These are phyloP conservation scores for Egretta garzetta DNA, from an alignment of 2,113 vertebrate species.

Conservation along the genomic window DNA sequence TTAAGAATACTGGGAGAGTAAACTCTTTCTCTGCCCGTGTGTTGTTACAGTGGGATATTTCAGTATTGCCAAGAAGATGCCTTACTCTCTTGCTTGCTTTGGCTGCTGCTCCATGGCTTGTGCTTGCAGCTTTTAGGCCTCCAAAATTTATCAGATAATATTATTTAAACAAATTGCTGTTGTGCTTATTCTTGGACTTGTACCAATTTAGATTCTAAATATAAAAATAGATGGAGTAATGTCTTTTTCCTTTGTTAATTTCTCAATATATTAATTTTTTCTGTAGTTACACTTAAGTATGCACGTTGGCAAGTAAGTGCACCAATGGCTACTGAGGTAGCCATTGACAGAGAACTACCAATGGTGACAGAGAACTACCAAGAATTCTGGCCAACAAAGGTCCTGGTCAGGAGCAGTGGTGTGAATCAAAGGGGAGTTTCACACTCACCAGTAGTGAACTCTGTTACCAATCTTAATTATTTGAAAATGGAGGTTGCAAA, in stretches of 20 bases:
- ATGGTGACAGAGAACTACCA: neutral
- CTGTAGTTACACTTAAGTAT: neutral
- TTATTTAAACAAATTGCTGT: neutral
- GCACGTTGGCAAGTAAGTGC: neutral
- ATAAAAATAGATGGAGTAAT: neutral
- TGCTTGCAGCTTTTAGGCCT: neutral
- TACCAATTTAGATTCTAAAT: neutral
- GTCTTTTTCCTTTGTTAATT: neutral
- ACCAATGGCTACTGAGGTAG: no score
- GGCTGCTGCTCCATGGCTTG: neutral
- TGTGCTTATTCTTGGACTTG: neutral
- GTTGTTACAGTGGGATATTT: neutral
- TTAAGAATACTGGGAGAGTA: neutral
- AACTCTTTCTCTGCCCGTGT: neutral
- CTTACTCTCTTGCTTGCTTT: neutral
- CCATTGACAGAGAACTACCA: neutral
- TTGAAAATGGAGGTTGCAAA: neutral
- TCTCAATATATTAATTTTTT: neutral
- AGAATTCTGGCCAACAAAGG: neutral
- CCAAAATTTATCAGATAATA: neutral
- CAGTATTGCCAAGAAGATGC: neutral
- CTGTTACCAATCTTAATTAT: neutral
- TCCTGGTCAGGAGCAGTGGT: neutral
- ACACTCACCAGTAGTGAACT: neutral
- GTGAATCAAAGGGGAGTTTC: neutral